Conservation (phyloP, 37 sponge, comb jelly and placozoan genomes). For the Hexactinellida sp. region DNA sequence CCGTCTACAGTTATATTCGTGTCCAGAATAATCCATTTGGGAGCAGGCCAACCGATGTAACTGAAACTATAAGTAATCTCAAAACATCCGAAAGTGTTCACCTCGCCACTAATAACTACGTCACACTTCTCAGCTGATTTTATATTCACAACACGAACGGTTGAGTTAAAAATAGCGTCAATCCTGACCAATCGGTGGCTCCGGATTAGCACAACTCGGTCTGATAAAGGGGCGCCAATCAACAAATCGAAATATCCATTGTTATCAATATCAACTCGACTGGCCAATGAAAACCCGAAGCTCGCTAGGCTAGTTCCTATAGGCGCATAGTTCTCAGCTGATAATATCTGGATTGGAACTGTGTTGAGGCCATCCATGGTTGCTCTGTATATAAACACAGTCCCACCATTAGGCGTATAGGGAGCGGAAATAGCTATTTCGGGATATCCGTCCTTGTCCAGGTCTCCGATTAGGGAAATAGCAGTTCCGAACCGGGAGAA, state of each 20-base stretch:
- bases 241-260: background rate
- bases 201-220: background rate
- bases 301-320: background rate
- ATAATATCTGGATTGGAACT: background rate
- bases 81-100: background rate
- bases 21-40: background rate
- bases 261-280: background rate
- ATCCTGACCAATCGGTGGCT: constrained; percentile 2
- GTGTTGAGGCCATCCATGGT: background rate
- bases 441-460: background rate
- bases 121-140: background rate
- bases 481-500: background rate
- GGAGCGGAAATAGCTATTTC: constrained; percentile 1
- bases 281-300: background rate
- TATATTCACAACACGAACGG: background rate
- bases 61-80: background rate
- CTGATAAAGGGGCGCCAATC: background rate
- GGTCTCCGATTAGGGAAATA: background rate
- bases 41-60: background rate
- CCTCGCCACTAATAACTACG: background rate
- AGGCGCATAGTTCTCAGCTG: background rate
- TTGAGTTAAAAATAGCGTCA: background rate
- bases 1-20: background rate
- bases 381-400: background rate
- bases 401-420: background rate